These are phyloP conservation scores for Dasysyrphus tricinctus DNA, from an alignment of 2,888 invertebrate genomes.

Conservation along the genomic window DNA sequence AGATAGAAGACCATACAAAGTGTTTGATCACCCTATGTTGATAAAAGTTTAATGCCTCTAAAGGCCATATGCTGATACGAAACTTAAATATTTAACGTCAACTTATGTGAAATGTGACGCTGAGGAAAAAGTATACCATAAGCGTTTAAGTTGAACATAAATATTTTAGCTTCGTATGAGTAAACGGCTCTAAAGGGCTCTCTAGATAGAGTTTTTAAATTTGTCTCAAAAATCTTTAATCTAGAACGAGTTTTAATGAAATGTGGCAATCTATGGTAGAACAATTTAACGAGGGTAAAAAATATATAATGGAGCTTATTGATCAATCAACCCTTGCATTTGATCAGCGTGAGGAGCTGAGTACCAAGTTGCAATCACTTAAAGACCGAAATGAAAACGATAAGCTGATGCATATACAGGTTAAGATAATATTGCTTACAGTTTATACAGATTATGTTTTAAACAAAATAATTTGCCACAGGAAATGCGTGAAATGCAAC, in stretches of 20 bases:
- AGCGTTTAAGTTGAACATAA: too few species aligned
- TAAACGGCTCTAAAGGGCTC: too few species aligned
- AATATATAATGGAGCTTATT: conserved; percentile 92
- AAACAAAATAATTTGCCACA: conserved; percentile 77
- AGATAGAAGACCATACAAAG: too few species aligned
- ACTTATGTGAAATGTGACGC: too few species aligned
- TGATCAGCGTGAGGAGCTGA: conserved; percentile 93
- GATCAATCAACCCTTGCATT: conserved; percentile 95
- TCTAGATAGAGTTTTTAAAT: too few species aligned
- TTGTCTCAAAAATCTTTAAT: too few species aligned
- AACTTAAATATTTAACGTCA: too few species aligned
- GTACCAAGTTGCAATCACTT: conserved; percentile 91
- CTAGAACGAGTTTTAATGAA: conserved; percentile 91
- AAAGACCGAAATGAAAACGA: conserved; percentile 91
- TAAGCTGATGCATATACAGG: conserved; percentile 86
- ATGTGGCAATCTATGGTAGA: conserved; percentile 91
- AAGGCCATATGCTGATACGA: too few species aligned
- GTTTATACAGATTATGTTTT: not conserved
- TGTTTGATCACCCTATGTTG: too few species aligned
- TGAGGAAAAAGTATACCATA: too few species aligned
- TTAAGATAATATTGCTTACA: conserved; percentile 61
- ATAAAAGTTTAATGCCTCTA: too few species aligned
- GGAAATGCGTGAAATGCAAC: conserved; percentile 94
- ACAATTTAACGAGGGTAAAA: conserved; percentile 90
- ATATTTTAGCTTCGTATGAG: too few species aligned